Evolutionary conservation across 2,888 invertebrate species (phyloP), one percentile per base, ranked within the genome.

Genomic region (Lithosia quadra): DNA sequence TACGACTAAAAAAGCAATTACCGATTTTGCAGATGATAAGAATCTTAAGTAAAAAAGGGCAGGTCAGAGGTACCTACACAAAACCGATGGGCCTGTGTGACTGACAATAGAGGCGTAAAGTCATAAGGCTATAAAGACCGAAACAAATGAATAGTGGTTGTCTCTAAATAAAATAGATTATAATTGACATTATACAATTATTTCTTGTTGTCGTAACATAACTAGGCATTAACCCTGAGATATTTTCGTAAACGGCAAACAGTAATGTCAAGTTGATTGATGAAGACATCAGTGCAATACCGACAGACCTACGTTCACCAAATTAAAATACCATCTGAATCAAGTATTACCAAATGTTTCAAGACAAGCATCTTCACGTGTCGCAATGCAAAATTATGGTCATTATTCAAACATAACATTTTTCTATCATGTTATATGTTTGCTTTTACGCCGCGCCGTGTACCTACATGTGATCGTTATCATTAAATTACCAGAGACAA

Each of bases 401-500:
- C 80, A 77, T 81, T 82, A 78, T 82, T 71, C 72, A 75, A 75
- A 80, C 74, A 73, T 75, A 75, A 68, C 72, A 75, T 77, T 68
- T 70, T 73, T 72, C 76, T 75, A 75, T 79, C 79, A 69, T 83
- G 76, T 77, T 86, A 24, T 24, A n/a, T 63, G 49, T 85, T 86
- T 81, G 85, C 87, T 85, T 86, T 84, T 84, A 82, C 77, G 65
- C 72, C 70, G 73, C 75, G 76, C n/a, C n/a, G n/a, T n/a, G n/a
- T n/a, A n/a, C n/a, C n/a, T 76, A 77, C 77, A 77, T 72, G 68
- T 74, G 86, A 87, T 89, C 75, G 78, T 80, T 84, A 90, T 90
- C 89, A 70, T 69, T 68, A 83, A 82, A 84, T 82, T 84, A 76
- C 70, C 74, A 79, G 75, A 83, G 88, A 90, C 90, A 90, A 90